phyloP scores from a whole-genome alignment of 2,888 invertebrate species.

The Phyllotreta cruciferae region DNA sequence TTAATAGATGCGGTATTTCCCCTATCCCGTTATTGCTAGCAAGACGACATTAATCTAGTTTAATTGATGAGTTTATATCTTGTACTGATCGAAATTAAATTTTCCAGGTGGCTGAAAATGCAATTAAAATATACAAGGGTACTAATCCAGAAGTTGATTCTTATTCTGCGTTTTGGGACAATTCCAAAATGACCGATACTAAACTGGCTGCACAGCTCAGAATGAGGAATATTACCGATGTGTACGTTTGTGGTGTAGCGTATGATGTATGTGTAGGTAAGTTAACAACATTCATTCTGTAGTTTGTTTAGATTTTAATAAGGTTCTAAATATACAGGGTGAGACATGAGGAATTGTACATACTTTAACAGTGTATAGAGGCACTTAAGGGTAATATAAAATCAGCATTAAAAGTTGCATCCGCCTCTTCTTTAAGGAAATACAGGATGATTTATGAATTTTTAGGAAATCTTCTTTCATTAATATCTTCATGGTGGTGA shows the following conservation, averaged over 20 bases:
- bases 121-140: slow-evolving; percentile 86
- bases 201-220: slow-evolving; percentile 80
- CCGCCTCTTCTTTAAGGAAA: too few relatives aligned
- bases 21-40: too few relatives aligned
- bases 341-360: too few relatives aligned
- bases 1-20: too few relatives aligned
- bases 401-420: too few relatives aligned
- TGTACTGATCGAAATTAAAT: not conserved
- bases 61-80: not conserved
- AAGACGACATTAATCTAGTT: not conserved
- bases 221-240: slow-evolving; percentile 81
- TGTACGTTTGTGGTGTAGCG: slow-evolving; percentile 92
- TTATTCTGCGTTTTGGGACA: slow-evolving; percentile 98
- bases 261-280: slow-evolving; percentile 92
- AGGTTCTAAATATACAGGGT: too few relatives aligned
- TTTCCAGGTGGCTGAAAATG: slow-evolving; percentile 71
- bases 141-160: slow-evolving; percentile 93
- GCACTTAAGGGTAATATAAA: too few relatives aligned
- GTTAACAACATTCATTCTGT: slow-evolving; percentile 43
- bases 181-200: slow-evolving; percentile 87
- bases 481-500: too few relatives aligned
- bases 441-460: too few relatives aligned
- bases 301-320: not conserved
- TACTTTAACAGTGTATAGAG: too few relatives aligned
- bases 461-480: too few relatives aligned